phyloP scores from a whole-genome alignment of 1,140 invertebrate genomes.

The Drosophila busckii region DNA sequence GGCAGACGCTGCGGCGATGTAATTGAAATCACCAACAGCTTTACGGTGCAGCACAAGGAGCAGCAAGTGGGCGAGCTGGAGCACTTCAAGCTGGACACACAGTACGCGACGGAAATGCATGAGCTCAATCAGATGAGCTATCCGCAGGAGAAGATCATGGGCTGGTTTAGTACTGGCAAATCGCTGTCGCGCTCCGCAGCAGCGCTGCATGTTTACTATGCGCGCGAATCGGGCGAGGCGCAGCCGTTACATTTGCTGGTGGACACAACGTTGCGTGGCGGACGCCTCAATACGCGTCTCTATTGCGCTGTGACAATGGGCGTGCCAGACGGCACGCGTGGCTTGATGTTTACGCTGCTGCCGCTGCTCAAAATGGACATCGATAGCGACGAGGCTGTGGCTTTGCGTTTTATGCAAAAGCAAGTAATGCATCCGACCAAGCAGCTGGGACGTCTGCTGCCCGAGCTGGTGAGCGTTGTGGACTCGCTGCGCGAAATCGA shows the following conservation, averaged over 20 bases:
- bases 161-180: conserved; percentile 53
- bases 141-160: conserved; percentile 51
- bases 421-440: conserved; percentile 18
- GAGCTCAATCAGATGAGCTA: conserved; percentile 44
- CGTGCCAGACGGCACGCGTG: conserved; percentile 53
- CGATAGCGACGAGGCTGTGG: conserved; percentile 21
- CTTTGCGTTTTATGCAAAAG: conserved; percentile 43
- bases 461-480: conserved; percentile 46
- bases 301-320: conserved; percentile 45
- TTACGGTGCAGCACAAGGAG: conserved; percentile 43
- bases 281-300: conserved; percentile 31
- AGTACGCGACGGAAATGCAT: conserved; percentile 45
- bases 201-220: conserved; percentile 39
- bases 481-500: conserved; percentile 31
- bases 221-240: conserved; percentile 23
- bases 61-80: conserved; percentile 7
- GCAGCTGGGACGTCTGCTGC: conserved; percentile 24
- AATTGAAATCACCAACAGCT: conserved; percentile 53
- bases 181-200: conserved; percentile 25
- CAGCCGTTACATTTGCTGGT: conserved; percentile 51
- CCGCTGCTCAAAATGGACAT: conserved; percentile 30
- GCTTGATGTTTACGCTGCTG: conserved; percentile 44
- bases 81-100: conserved; percentile 41
- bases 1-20: conserved; percentile 28
- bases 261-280: conserved; percentile 31